phyloP scores from a whole-genome alignment of 1,140 invertebrate species.

The Globodera ellingtonae region DNA sequence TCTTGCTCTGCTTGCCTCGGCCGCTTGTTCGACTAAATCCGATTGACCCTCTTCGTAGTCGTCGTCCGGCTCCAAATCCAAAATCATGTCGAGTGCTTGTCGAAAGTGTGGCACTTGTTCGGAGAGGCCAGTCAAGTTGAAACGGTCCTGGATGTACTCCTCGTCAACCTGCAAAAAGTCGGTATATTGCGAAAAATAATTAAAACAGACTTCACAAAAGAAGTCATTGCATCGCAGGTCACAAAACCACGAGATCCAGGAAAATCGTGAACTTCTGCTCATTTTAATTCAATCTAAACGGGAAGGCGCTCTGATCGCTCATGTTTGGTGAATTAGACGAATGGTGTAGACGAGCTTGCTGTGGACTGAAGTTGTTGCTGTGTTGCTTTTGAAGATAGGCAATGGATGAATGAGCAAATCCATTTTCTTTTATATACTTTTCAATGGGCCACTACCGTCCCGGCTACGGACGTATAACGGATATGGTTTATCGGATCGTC shows the following conservation, averaged over 20 bases:
- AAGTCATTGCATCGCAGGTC: conserved; percentile 98
- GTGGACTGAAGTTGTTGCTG: too few species aligned
- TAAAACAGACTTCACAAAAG: conserved; percentile 84
- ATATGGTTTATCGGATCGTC: too few species aligned
- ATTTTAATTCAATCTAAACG: conserved; percentile 68
- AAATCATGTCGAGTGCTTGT: conserved; percentile 98
- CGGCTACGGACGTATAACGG: too few species aligned
- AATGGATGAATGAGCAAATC: too few species aligned
- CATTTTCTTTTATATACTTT: too few species aligned
- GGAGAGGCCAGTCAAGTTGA: conserved; percentile 97
- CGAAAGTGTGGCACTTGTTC: conserved; percentile 99
- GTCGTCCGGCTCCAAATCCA: conserved; percentile 90
- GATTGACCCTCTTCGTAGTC: conserved; percentile 89
- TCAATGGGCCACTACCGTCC: too few species aligned
- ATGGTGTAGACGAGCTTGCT: too few species aligned
- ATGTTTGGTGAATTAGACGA: too few species aligned
- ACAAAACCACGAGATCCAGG: conserved; percentile 99
- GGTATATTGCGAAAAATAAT: background rate
- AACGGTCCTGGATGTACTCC: conserved; percentile 99
- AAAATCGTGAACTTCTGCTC: conserved; percentile 99
- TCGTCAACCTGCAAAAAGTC: conserved; percentile 85
- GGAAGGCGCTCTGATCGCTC: too few species aligned
- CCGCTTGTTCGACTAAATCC: conserved; percentile 96
- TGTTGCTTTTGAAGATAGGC: too few species aligned
- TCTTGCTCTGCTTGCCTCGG: conserved; percentile 68